Evolutionary conservation across 2,888 invertebrate genomes (phyloP).

Genomic region (Nomada fucata): DNA sequence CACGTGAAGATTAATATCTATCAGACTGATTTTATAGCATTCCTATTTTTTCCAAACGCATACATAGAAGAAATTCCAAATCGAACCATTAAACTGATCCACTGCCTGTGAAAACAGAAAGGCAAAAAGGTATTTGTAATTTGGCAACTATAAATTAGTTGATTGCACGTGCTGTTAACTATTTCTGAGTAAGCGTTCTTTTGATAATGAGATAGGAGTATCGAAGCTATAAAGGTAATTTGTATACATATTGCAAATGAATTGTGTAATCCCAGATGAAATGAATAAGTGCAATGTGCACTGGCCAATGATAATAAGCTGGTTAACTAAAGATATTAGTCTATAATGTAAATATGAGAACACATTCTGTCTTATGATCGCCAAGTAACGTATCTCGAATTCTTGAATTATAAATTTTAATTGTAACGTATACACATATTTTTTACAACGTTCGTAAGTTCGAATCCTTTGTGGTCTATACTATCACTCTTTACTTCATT

Average conservation of each 20-base stretch:
- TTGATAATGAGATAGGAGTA: constrained; percentile 39
- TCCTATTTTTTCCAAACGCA: not conserved
- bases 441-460: constrained; percentile 22
- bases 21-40: not conserved
- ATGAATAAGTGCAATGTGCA: constrained; percentile 26
- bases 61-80: constrained; percentile 1
- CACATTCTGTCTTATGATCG: constrained; percentile 27
- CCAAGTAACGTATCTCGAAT: constrained; percentile 12
- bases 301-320: constrained; percentile 19
- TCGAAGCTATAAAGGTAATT: constrained; percentile 33
- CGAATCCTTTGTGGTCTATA: constrained; percentile 21
- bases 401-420: constrained; percentile 42
- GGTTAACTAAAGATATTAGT: constrained; percentile 30
- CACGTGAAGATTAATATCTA: not conserved
- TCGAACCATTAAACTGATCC: constrained; percentile 15
- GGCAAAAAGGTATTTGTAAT: not conserved
- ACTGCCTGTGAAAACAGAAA: constrained; percentile 3
- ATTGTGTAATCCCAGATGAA: constrained; percentile 43
- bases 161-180: constrained; percentile 18
- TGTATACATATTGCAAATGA: constrained; percentile 55
- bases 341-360: constrained; percentile 47
- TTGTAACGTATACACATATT: constrained; percentile 44
- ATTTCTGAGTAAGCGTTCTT: constrained; percentile 51
- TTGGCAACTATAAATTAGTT: not conserved
- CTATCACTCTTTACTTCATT: not conserved